phyloP scores from a whole-genome alignment of 2,888 invertebrate genomes.

The Siphonodentalium dalli region DNA sequence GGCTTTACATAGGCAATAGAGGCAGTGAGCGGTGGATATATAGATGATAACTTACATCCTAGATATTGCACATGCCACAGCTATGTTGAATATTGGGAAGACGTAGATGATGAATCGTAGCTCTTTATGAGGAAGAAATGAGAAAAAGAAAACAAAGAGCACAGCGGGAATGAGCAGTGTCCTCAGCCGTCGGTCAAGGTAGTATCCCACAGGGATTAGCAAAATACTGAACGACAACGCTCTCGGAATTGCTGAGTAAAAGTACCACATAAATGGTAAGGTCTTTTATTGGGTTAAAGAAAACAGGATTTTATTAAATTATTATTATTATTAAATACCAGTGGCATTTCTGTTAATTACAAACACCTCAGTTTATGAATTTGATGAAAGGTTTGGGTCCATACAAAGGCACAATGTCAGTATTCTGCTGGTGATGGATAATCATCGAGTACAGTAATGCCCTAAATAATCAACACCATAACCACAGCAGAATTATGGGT shows the following conservation, averaged over 20 bases:
- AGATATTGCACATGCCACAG: slow-evolving; percentile 86
- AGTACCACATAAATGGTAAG: slow-evolving; percentile 93
- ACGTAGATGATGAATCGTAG: slow-evolving; percentile 95
- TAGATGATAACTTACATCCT: slow-evolving; percentile 77
- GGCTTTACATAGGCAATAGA: too few species aligned
- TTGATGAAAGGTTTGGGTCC: too few species aligned
- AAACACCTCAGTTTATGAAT: too few species aligned
- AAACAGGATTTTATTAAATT: too few species aligned
- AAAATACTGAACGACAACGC: slow-evolving; percentile 83
- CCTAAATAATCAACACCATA: too few species aligned
- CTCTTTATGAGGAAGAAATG: slow-evolving; percentile 96
- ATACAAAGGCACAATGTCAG: too few species aligned
- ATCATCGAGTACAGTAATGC: too few species aligned
- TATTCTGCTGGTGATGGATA: too few species aligned
- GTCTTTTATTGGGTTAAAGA: slow-evolving; percentile 46
- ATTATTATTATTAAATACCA: too few species aligned
- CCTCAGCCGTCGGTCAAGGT: slow-evolving; percentile 73
- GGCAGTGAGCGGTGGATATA: background rate
- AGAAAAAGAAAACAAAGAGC: slow-evolving; percentile 86
- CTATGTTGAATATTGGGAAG: slow-evolving; percentile 93
- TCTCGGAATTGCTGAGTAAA: slow-evolving; percentile 94
- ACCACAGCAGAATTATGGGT: too few species aligned
- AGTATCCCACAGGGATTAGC: slow-evolving; percentile 71
- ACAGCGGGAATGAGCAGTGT: slow-evolving; percentile 63
- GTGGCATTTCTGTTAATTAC: too few species aligned